Evolutionary conservation across 1,140 invertebrate species (phyloP), one percentile per base, ranked within the genome.

Genomic region (Temnothorax longispinosus): DNA sequence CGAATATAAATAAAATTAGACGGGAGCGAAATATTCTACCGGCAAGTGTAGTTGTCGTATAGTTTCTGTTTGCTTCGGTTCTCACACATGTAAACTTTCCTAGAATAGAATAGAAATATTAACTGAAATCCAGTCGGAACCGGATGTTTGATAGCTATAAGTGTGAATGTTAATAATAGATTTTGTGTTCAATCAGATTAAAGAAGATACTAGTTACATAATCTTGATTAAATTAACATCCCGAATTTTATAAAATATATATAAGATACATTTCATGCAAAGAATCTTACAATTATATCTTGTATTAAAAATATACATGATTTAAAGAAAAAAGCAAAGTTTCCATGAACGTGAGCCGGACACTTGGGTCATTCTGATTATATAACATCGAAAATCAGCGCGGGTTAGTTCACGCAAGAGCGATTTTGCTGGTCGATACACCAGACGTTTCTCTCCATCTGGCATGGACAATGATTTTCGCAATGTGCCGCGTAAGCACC

Each of bases 401-500:
- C 11, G 7, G 11, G n/a, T 15, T 21, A 60, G 75, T 44, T 50
- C 67, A 84, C 50, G 81, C 69, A 74, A 88, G 75, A 88, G 84
- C 62, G 69, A 91, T 91, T 91, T 87, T 78, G 74, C 72, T 74
- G 78, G 86, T 81, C 84, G 90, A 87, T 88, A 58, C 41, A 18
- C 4, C 44, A 21, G 54, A 58, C 69, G 60, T 88, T 90, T 75
- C 89, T 88, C 89, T 88, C 89, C 78, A 77, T 88, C 88, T 90
- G 85, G 62, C 87, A 60, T 81, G 77, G 77, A 91, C 90, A 91
- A 91, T 91, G 89, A 91, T 91, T 91, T 91, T 74, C 65, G 87
- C 90, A 91, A 91, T 69, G 87, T 91, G 90, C 87, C 87, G 81
- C 89, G 90, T 91, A 91, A 91, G 90, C 90, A 86, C 72, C 60